Base-by-base conservation (phyloP, 2,113 vertebrate genomes). In the Orthonyx spaldingii region DNA sequence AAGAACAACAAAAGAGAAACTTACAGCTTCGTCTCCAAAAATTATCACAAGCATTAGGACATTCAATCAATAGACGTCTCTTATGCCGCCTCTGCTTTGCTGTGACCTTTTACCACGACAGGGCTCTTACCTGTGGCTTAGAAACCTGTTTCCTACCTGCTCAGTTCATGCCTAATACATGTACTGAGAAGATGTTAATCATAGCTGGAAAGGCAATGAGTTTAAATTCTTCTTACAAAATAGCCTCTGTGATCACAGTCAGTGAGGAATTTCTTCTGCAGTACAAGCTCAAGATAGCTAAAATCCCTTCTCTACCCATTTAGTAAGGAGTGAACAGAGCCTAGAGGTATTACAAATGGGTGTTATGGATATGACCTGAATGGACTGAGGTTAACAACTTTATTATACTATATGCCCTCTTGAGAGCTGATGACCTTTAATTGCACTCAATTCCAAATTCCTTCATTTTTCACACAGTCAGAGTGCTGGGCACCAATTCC, bases 321-420 rank as follows among this genome's bases (percentile, higher is more conserved):
- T 42, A 55, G 16, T 64, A 32, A 60, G 27, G 32, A 81, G 17
- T 17, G 16, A 66, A 53, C 22, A 70, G 60, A 90, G 47, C 16
- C 23, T 70, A 55, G 52, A 94, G 65, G 47, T 57, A 39, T 85
- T 85, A 41, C 13, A 42, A 55, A 46, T 16, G 9, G 42, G 3
- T 42, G 11, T 53, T 68, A 61, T 1, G 7, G 22, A 53, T 30
- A 44, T 3, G 20, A 49, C 39, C 72, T 33, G n/a, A 84, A 21
- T 1, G 1, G 35, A 75, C 15, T 42, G 42, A 87, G 13, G 6
- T 78, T 78, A 81, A 28, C 0, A 0, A 33, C 3, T 2, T 24
- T 61, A 20, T 37, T 76, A 39, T 13, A 57, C 7, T 41, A 9
- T 6, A 46, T 23, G 39, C 6, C 66, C 1, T 78, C 20, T 26